Base-by-base conservation (phyloP, 2,888 invertebrate species). In the Timandra comae region DNA sequence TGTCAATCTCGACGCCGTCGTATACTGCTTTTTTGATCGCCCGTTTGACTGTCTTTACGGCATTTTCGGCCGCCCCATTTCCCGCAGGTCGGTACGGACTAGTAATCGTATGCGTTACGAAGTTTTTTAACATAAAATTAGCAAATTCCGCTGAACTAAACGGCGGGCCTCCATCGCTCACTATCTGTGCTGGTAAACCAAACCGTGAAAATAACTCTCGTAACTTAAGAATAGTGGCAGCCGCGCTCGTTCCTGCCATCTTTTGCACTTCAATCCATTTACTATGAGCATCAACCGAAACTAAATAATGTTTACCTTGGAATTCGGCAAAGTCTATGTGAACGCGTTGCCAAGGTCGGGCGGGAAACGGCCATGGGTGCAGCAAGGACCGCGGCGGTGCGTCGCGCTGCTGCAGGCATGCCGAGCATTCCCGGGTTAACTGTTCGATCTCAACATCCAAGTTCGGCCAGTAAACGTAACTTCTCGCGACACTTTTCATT, bases 391-490 rank as follows among this genome's bases (percentile, higher is more conserved):
- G 44, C 12, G 50, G 45, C 10, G 50, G 46, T 6, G 51, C 48
- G 28, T 45, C 49, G 7, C 45, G 45, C 22, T 41, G 35, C 9
- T 22, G 13, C 3, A 33, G 36, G 24, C 50, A 55, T 9, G 50
- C 36, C 2, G n/a, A 30, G 20, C 54, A 55, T 2, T 33, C 29
- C 4, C 43, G 27, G 25, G 46, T 33, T 10, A 44, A 3, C 1
- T 27, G 24, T 21, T 55, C 49, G n/a, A 52, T 38, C 4, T 49
- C 43, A 0, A 12, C 11, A 22, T 55, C 55, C 6, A 52, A 24
- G n/a, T 27, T 35, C 2, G 46, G 44, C 50, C 49, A 52, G 21
- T 47, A 56, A 1, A 52, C 43, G 21, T 46, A 52, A 21, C 30
- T 44, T 0, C 49, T 31, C 0, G 46, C 41, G 3, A 45, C 27